phyloP scores from a whole-genome alignment of 2,113 vertebrate species.

The Drymodes brunneopygia region DNA sequence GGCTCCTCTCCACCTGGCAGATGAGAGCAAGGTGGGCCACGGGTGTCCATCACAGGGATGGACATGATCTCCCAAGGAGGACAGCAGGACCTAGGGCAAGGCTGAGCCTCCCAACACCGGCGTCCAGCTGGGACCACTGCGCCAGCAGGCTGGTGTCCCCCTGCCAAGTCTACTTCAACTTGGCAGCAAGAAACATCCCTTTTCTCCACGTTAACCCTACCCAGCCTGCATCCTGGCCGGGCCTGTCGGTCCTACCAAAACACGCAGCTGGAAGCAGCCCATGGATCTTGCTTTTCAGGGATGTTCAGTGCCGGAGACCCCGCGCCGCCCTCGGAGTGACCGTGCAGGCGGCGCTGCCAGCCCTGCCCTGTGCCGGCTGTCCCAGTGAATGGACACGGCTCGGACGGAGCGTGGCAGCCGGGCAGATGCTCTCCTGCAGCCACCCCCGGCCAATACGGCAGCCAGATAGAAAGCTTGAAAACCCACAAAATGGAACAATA shows the following conservation, averaged over 20 bases:
- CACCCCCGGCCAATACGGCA: not conserved
- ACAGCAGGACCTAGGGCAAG: not conserved
- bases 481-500: not conserved
- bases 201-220: accelerated
- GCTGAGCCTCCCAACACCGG: accelerated
- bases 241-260: not conserved
- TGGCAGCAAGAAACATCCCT: not conserved
- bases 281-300: accelerated
- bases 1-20: accelerated
- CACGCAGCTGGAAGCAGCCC: accelerated
- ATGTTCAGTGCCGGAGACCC: accelerated
- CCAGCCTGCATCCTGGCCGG: accelerated
- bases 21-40: not conserved
- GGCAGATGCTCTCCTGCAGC: not conserved
- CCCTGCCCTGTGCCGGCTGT: not conserved
- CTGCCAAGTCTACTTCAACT: not conserved
- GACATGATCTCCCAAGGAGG: not conserved
- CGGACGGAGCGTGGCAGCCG: accelerated
- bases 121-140: not conserved
- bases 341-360: not conserved
- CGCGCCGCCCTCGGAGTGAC: accelerated
- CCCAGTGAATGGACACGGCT: not conserved
- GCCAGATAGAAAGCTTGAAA: not conserved
- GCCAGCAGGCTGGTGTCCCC: not conserved
- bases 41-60: accelerated